These are phyloP conservation scores for Alloplasta piceator DNA, from an alignment of 2,888 invertebrate species.

Conservation along the genomic window DNA sequence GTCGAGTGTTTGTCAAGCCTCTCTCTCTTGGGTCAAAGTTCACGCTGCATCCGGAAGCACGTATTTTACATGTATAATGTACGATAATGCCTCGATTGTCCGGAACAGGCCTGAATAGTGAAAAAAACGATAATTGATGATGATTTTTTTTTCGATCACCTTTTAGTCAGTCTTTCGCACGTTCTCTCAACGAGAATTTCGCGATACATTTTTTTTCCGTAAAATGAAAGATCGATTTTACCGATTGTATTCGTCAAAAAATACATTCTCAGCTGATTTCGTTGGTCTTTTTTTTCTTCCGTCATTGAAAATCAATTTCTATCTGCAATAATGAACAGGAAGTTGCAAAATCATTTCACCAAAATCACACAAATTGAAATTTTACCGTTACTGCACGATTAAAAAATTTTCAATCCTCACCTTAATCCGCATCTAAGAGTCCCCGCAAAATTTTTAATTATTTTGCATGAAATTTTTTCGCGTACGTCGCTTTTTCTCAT, in stretches of 20 bases:
- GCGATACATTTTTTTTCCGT: not conserved
- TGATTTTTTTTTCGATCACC: not conserved
- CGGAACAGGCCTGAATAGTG: not conserved
- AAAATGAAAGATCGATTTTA: too few relatives aligned
- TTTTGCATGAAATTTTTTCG: constrained; percentile 3
- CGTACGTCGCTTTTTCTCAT: not conserved
- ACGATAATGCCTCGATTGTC: not conserved
- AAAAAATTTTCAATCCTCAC: too few relatives aligned
- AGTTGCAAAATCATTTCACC: too few relatives aligned
- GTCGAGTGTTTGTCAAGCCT: constrained; percentile 2
- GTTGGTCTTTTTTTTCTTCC: too few relatives aligned
- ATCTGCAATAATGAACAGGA: too few relatives aligned
- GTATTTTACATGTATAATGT: not conserved
- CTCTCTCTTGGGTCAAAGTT: constrained; percentile 46
- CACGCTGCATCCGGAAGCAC: constrained; percentile 40
- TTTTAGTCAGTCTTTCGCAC: not conserved
- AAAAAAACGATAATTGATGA: not conserved
- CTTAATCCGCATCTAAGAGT: too few relatives aligned
- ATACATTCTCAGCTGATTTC: too few relatives aligned
- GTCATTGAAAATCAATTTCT: too few relatives aligned
- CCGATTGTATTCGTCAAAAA: too few relatives aligned
- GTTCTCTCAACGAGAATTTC: not conserved
- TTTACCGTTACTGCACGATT: too few relatives aligned
- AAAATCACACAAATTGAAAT: too few relatives aligned
- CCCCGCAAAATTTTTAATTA: not conserved